Conservation (phyloP, 2,888 invertebrate species). For the Heliconius hortense region DNA sequence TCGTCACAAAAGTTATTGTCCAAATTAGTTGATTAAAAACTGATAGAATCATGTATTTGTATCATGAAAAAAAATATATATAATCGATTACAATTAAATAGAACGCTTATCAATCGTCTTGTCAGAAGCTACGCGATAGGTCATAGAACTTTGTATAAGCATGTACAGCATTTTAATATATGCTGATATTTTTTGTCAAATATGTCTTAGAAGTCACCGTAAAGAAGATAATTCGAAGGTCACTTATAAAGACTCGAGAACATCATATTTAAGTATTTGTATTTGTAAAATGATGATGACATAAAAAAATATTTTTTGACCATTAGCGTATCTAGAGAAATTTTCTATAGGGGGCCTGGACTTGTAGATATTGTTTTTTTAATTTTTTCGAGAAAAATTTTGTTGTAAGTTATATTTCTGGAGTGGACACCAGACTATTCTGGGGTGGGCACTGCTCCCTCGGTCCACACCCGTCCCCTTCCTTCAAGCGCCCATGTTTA, state of each 20-base stretch:
- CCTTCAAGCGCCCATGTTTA: too few species aligned
- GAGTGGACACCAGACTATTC: too few species aligned
- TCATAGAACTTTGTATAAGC: background rate
- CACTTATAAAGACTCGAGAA: background rate
- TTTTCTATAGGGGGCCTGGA: too few species aligned
- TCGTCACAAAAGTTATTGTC: background rate
- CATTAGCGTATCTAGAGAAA: too few species aligned
- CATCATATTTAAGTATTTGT: background rate
- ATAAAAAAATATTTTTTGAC: background rate
- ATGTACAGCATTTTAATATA: background rate
- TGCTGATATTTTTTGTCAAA: background rate
- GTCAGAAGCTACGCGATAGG: conserved; percentile 1
- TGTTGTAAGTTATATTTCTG: too few species aligned
- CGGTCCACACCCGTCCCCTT: too few species aligned
- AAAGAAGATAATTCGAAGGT: background rate
- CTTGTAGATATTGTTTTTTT: too few species aligned
- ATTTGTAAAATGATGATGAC: too few species aligned
- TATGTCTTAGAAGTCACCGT: background rate
- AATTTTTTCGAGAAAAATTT: too few species aligned
- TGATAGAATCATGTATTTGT: background rate
- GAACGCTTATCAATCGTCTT: background rate
- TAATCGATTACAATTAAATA: background rate
- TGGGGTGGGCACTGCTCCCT: too few species aligned
- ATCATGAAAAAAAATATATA: background rate
- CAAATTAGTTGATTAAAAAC: background rate